Conservation (phyloP, 2,888 invertebrate species). For the Parnassius apollo region DNA sequence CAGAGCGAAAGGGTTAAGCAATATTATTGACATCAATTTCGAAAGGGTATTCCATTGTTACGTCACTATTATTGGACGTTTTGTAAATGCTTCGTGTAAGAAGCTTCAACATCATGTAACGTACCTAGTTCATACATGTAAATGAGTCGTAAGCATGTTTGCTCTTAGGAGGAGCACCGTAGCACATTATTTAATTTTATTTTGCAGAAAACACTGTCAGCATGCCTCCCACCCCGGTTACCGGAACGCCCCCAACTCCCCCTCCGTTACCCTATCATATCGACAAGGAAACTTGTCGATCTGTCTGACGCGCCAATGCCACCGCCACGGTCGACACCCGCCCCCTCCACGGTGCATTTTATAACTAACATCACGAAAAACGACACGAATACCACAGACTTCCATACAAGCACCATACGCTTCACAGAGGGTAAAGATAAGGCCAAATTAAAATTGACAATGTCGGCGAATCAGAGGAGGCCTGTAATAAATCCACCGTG, state of each 20-base stretch:
- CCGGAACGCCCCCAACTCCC: slow-evolving; percentile 71
- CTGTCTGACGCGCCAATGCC: slow-evolving; percentile 68
- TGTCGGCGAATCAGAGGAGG: slow-evolving; percentile 62
- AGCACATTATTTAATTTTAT: slow-evolving; percentile 72
- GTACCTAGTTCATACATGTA: slow-evolving; percentile 23
- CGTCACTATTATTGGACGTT: slow-evolving; percentile 3
- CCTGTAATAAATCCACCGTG: slow-evolving; percentile 39
- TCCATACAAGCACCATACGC: slow-evolving; percentile 73
- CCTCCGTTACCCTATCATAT: slow-evolving; percentile 70
- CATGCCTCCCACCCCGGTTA: slow-evolving; percentile 70
- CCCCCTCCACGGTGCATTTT: slow-evolving; percentile 57
- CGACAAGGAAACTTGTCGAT: slow-evolving; percentile 70
- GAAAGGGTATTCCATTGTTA: neutral
- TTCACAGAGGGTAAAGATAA: slow-evolving; percentile 68
- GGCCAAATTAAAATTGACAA: slow-evolving; percentile 64
- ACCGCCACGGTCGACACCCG: slow-evolving; percentile 58
- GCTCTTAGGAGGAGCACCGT: slow-evolving; percentile 68
- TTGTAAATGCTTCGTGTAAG: slow-evolving; percentile 12
- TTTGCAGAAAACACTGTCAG: slow-evolving; percentile 76
- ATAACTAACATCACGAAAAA: slow-evolving; percentile 70
- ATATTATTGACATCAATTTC: neutral
- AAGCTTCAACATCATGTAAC: slow-evolving; percentile 11
- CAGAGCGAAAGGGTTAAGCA: too few species aligned
- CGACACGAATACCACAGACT: slow-evolving; percentile 53
- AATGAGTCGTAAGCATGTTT: slow-evolving; percentile 48